These are phyloP conservation scores for Mustelus asterias DNA, from an alignment of 2,113 vertebrate species.

Conservation along the genomic window DNA sequence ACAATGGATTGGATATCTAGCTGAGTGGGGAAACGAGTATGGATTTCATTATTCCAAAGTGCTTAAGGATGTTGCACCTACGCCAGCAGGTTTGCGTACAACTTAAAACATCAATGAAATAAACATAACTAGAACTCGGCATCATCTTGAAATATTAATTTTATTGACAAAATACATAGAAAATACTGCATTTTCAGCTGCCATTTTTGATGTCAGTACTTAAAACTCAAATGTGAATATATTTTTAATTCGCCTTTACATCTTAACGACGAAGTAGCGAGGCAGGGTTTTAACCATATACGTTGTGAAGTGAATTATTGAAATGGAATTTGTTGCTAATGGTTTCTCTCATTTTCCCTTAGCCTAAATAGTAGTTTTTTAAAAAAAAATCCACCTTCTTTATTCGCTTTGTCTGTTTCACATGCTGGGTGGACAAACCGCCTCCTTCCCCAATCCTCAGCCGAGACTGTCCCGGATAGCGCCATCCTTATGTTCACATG, in stretches of 20 bases:
- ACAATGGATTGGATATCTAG: neutral
- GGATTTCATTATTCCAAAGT: neutral
- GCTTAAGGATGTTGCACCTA: too few relatives aligned
- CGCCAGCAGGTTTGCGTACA: neutral
- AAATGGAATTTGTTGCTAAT: neutral
- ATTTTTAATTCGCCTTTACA: neutral
- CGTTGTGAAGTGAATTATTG: neutral
- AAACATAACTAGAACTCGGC: neutral
- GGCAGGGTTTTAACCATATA: neutral
- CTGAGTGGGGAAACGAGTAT: neutral
- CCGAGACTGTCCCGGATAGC: too few relatives aligned
- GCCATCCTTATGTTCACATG: too few relatives aligned
- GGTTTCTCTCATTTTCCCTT: neutral
- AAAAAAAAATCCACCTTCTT: too few relatives aligned
- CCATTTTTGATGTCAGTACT: neutral
- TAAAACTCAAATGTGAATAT: neutral
- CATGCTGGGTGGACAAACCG: too few relatives aligned
- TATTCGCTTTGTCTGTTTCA: too few relatives aligned
- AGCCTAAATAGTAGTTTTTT: neutral
- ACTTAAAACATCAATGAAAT: neutral
- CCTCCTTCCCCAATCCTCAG: too few relatives aligned
- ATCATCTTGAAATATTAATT: neutral
- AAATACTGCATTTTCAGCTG: neutral
- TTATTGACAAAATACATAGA: neutral
- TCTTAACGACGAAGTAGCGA: neutral